Evolutionary conservation across 2,888 invertebrate genomes (phyloP), one percentile per base, ranked within the genome.

Genomic region (Callyntrura sp.): DNA sequence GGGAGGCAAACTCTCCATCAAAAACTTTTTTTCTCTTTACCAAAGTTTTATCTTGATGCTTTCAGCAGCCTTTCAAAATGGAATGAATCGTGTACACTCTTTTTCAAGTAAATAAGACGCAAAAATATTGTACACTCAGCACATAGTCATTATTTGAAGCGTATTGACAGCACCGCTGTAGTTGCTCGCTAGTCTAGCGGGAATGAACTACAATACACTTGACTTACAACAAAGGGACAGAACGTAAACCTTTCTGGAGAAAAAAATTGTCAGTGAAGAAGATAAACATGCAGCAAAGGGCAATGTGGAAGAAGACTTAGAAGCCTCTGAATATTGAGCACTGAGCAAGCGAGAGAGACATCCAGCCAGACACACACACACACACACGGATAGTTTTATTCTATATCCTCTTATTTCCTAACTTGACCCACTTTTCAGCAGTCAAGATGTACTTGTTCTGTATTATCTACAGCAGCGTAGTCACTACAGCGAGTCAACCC

Each of bases 361-460:
- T n/a, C n/a, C n/a, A n/a, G n/a, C n/a, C n/a, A n/a, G n/a, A n/a
- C n/a, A 51, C 51, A 51, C n/a, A 51, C n/a, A 51, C 20, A 60
- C 8, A 60, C 5, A 23, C 76, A 76, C 76, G 5, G 85, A 76
- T 79, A 79, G 25, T 76, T 48, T 48, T 17, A 60, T 60, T 12
- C 60, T 76, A 6, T 85, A 25, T 79, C 78, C 78, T 73, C 73
- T 73, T 55, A 17, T 51, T 73, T 55, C 14, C 12, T 65, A 84
- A 62, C 85, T 43, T 85, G 86, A 79, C 79, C 86, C 48, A 86
- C 86, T 86, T 86, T 76, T 65, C 35, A 79, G 28, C 62, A 43
- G 35, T 68, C 68, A 76, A 85, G 85, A 76, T 55, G 60, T 82
- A 60, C 85, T 17, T 85, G 76, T 83, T 60, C 23, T 51, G 43